A percentile compares a stretch with the other conserved stretches of the same genome.
phyloP scores from a whole-genome alignment of 2,888 invertebrate species.

The Stratiomys singularior region DNA sequence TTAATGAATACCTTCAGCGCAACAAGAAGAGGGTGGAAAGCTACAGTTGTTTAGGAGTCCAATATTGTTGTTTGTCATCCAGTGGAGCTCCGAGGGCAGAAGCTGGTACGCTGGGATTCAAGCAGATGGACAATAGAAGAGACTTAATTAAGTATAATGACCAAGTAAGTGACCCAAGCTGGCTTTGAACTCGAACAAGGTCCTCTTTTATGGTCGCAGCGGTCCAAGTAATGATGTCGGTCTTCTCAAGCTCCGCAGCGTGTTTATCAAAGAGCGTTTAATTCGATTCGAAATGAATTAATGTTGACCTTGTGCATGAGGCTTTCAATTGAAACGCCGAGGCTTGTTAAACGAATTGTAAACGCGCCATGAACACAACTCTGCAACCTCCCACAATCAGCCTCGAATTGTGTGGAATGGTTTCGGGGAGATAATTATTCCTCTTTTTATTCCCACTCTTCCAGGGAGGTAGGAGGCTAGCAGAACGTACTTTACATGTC shows the following conservation, averaged over 20 bases:
- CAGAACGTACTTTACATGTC: too few species aligned
- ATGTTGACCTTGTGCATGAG: too few species aligned
- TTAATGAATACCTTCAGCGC: too few species aligned
- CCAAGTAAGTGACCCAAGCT: not conserved
- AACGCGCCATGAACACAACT: too few species aligned
- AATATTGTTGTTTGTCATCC: not conserved
- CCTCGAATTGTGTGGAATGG: too few species aligned
- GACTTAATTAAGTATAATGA: conserved; percentile 5
- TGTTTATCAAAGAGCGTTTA: not conserved
- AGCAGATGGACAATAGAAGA: not conserved
- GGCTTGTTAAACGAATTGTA: too few species aligned
- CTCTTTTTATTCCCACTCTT: too few species aligned
- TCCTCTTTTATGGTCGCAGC: not conserved
- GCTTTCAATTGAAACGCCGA: too few species aligned
- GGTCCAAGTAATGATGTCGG: not conserved
- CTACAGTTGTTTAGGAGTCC: not conserved
- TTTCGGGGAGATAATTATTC: too few species aligned
- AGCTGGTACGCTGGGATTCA: not conserved
- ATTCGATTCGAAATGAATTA: too few species aligned
- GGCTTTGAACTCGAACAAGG: not conserved
- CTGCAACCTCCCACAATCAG: too few species aligned
- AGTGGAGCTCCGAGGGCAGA: not conserved
- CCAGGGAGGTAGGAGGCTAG: too few species aligned
- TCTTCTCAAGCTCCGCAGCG: not conserved
- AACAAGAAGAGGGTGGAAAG: not conserved